These are phyloP conservation scores for Nannoperca obscura DNA, from an alignment of 2,797 vertebrate species.

Conservation along the genomic window DNA sequence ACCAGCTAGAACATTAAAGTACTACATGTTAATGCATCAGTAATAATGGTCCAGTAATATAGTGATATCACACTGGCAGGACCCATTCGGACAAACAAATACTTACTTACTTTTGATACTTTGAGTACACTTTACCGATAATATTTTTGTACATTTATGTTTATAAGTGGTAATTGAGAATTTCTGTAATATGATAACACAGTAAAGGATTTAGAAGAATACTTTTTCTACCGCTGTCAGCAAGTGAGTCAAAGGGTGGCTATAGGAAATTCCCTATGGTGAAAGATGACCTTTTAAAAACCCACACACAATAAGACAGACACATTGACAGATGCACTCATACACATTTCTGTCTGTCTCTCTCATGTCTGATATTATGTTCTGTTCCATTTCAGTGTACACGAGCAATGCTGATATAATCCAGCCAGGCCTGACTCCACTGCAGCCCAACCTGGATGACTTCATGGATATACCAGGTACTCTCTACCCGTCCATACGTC, in stretches of 20 bases:
- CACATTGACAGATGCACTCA: background rate
- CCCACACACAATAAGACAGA: background rate
- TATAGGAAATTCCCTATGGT: slow-evolving; percentile 58
- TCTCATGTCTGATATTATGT: background rate
- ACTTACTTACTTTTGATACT: too few species aligned
- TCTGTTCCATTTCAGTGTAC: slow-evolving; percentile 83
- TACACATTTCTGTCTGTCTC: slow-evolving; percentile 2
- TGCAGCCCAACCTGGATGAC: slow-evolving; percentile 96
- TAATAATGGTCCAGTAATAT: too few species aligned
- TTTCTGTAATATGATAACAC: too few species aligned
- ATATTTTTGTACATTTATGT: too few species aligned
- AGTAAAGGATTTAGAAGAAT: too few species aligned
- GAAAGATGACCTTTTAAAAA: slow-evolving; percentile 1
- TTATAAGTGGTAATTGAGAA: too few species aligned
- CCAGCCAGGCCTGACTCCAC: slow-evolving; percentile 93
- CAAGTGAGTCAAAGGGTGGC: slow-evolving; percentile 15
- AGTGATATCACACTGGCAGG: too few species aligned
- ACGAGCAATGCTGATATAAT: slow-evolving; percentile 96
- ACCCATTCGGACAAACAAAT: too few species aligned
- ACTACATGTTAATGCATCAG: too few species aligned
- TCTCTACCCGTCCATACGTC: slow-evolving; percentile 7
- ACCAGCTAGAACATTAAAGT: too few species aligned
- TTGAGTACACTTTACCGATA: too few species aligned
- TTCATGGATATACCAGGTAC: slow-evolving; percentile 98
- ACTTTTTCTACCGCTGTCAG: background rate